Evolutionary conservation across 2,113 vertebrate species (phyloP).

Genomic region (Telmatochromis brachygnathus): DNA sequence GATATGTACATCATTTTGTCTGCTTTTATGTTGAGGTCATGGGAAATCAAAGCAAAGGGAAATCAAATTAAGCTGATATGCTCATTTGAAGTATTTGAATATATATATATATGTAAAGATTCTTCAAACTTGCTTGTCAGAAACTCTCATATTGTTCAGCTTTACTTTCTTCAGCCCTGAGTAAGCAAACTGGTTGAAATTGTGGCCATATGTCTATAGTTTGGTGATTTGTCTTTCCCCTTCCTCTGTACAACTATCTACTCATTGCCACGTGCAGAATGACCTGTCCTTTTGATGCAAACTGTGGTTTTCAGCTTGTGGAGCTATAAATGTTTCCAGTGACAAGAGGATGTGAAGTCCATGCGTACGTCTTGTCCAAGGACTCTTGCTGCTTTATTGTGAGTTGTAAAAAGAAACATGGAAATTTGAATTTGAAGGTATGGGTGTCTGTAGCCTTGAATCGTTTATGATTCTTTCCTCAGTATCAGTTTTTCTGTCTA

Average conservation of each 20-base stretch:
- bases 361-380: neutral
- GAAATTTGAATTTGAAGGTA: neutral
- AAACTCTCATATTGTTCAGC: neutral
- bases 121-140: neutral
- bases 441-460: neutral
- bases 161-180: neutral
- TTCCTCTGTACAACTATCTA: neutral
- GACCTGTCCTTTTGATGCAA: neutral
- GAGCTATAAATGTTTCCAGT: neutral
- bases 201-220: neutral
- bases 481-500: neutral
- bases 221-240: neutral
- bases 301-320: neutral
- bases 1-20: neutral
- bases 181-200: neutral
- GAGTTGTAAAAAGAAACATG: neutral
- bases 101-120: neutral
- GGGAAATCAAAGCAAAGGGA: neutral
- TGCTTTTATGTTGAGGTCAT: slow-evolving; percentile 1
- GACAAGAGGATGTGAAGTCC: neutral
- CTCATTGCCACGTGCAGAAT: neutral
- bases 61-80: neutral
- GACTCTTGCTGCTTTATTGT: neutral
- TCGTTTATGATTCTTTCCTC: neutral
- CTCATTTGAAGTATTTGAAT: neutral